Conservation (phyloP, 2,888 invertebrate species). For the Pristionchus arcanus region DNA sequence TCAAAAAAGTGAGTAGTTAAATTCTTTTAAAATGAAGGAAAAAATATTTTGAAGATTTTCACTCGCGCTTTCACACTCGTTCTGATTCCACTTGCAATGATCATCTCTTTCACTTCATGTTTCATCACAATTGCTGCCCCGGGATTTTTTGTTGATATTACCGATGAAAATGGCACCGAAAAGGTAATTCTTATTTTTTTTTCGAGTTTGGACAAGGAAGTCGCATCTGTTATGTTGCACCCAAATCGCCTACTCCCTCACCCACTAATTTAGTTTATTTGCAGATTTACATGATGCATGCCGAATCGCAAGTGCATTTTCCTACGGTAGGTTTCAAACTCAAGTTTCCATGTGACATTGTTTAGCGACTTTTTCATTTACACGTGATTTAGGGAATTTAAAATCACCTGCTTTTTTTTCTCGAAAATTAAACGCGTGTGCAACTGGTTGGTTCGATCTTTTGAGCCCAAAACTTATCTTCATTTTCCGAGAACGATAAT, state of each 20-base stretch:
- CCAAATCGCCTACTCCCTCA: neutral
- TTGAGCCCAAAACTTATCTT: neutral
- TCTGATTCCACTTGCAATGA: neutral
- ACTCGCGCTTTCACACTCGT: neutral
- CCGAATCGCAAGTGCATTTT: slow-evolving; percentile 3
- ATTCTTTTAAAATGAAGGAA: neutral
- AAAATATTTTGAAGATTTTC: neutral
- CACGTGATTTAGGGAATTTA: too few species aligned
- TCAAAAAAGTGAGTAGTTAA: neutral
- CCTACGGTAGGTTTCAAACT: neutral
- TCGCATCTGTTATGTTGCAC: neutral
- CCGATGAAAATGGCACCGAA: neutral
- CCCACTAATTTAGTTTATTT: neutral
- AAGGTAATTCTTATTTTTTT: neutral
- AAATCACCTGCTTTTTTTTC: neutral
- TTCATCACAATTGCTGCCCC: neutral
- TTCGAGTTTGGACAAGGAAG: neutral
- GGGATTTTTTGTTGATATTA: neutral
- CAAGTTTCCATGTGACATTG: neutral
- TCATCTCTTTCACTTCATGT: neutral
- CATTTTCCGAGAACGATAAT: too few species aligned
- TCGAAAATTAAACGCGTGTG: neutral
- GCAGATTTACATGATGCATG: slow-evolving; percentile 37
- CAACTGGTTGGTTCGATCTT: neutral
- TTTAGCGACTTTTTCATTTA: too few species aligned